Evolutionary conservation across 1,140 invertebrate species (phyloP).

Genomic region (Dufourea novaeangliae): DNA sequence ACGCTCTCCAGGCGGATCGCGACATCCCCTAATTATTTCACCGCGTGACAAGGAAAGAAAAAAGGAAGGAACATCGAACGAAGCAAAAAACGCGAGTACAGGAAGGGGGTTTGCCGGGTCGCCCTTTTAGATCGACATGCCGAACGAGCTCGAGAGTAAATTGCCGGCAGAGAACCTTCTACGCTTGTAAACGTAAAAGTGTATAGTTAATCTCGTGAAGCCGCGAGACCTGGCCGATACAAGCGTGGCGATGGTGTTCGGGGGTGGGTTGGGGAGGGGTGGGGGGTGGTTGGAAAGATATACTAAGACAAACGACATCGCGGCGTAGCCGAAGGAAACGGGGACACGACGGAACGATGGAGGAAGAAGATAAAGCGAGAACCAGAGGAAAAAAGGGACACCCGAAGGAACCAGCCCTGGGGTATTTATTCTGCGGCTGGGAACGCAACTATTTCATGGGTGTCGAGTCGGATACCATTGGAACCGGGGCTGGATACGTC

Average conservation of each 20-base stretch:
- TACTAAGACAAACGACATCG: slow-evolving; percentile 61
- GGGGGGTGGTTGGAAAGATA: slow-evolving; percentile 22
- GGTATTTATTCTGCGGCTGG: slow-evolving; percentile 66
- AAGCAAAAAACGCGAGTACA: not conserved
- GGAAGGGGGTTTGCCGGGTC: not conserved
- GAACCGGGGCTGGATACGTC: not conserved
- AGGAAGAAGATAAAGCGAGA: slow-evolving; percentile 50
- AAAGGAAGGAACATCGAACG: too few relatives aligned
- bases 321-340: slow-evolving; percentile 4
- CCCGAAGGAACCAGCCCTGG: slow-evolving; percentile 23
- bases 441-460: slow-evolving; percentile 59
- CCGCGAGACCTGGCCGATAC: slow-evolving; percentile 32
- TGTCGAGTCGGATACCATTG: slow-evolving; percentile 42
- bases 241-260: not conserved
- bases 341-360: slow-evolving; percentile 33
- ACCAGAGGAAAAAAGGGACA: slow-evolving; percentile 31
- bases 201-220: slow-evolving; percentile 49
- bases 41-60: too few relatives aligned
- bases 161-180: slow-evolving; percentile 19
- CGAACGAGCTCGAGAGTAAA: slow-evolving; percentile 20
- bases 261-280: not conserved
- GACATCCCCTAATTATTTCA: not conserved
- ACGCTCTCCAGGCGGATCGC: not conserved
- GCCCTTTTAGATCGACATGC: slow-evolving; percentile 9
- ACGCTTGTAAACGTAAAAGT: slow-evolving; percentile 41